phyloP scores from a whole-genome alignment of 2,888 invertebrate genomes.

The Pyrochroa serraticornis region DNA sequence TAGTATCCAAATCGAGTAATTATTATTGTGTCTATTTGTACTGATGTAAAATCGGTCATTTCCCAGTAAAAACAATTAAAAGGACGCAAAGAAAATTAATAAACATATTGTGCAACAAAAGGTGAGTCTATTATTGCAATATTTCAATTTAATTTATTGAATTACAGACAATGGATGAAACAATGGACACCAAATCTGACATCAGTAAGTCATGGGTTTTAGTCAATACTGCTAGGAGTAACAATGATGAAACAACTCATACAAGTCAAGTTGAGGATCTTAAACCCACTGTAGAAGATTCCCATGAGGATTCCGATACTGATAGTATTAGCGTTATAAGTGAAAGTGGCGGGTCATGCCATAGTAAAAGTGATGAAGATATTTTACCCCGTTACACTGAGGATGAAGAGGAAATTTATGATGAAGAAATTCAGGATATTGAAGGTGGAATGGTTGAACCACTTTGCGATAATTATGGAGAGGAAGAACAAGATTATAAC shows the following conservation, averaged over 20 bases:
- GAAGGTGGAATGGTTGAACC: background rate
- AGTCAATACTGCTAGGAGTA: slow-evolving; percentile 2
- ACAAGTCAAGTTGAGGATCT: slow-evolving; percentile 4
- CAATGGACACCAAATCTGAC: slow-evolving; percentile 2
- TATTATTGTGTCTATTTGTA: background rate
- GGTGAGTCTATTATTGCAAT: slow-evolving; percentile 7
- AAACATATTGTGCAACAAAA: background rate
- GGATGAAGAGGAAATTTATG: background rate
- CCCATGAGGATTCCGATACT: slow-evolving; percentile 19
- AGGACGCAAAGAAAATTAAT: slow-evolving; percentile 5
- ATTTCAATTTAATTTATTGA: slow-evolving; percentile 5
- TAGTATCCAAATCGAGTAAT: background rate
- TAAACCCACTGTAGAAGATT: slow-evolving; percentile 4
- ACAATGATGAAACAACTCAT: background rate
- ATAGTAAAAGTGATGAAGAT: slow-evolving; percentile 18
- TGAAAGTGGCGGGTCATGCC: slow-evolving; percentile 19
- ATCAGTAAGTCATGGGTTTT: slow-evolving; percentile 27
- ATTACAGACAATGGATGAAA: slow-evolving; percentile 21
- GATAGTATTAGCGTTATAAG: slow-evolving; percentile 30
- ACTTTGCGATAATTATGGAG: no score
- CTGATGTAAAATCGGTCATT: background rate
- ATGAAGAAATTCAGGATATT: background rate
- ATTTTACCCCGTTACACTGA: background rate
- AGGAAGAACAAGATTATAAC: no score
- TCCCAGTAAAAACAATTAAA: background rate